These are phyloP conservation scores for Lates calcarifer DNA, from an alignment of 2,113 vertebrate species.

Conservation along the genomic window DNA sequence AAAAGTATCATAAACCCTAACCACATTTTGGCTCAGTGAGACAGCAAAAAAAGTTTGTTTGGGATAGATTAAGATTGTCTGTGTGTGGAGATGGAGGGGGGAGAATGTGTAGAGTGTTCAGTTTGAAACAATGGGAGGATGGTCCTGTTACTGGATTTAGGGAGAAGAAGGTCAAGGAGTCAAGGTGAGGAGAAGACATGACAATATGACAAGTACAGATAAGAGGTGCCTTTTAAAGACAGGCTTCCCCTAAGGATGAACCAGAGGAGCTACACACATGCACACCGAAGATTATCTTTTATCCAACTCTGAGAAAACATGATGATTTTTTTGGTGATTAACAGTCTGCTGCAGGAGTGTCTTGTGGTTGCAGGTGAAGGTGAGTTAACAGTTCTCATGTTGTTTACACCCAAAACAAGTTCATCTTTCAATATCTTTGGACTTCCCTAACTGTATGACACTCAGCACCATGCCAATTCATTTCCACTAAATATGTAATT, in stretches of 20 bases:
- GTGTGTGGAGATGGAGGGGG: constrained; percentile 14
- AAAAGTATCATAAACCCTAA: neutral
- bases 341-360: constrained; percentile 55
- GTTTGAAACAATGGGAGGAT: constrained; percentile 82
- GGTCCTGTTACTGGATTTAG: constrained; percentile 62
- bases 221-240: constrained; percentile 60
- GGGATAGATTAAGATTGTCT: neutral
- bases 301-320: neutral
- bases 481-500: neutral
- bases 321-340: constrained; percentile 67
- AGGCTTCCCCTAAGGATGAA: neutral
- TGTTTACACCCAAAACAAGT: constrained; percentile 4
- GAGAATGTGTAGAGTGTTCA: neutral
- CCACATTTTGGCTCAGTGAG: neutral
- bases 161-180: constrained; percentile 56
- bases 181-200: constrained; percentile 74
- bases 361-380: constrained; percentile 61
- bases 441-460: neutral
- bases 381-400: constrained; percentile 60
- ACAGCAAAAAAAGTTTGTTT: neutral
- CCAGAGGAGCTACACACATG: constrained; percentile 2
- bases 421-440: neutral
- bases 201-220: constrained; percentile 61
- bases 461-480: neutral
- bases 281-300: constrained; percentile 12